Evolutionary conservation across 2,888 invertebrate genomes (phyloP).

Genomic region (Criorhina ranunculi): DNA sequence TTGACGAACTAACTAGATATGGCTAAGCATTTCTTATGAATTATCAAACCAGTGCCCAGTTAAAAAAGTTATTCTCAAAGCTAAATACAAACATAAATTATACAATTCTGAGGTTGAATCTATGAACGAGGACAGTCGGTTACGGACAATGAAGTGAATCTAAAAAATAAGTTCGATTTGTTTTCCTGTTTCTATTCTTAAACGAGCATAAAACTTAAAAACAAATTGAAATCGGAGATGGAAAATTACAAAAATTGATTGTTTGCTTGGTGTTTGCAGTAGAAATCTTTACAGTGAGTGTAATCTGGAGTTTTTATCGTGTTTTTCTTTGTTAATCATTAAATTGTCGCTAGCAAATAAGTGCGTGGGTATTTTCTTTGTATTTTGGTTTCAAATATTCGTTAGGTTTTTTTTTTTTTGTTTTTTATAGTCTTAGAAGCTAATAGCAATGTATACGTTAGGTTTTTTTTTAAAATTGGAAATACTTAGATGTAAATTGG

Average conservation of each 20-base stretch:
- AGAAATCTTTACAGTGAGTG: conserved; percentile 64
- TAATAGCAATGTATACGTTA: conserved; percentile 71
- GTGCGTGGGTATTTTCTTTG: conserved; percentile 71
- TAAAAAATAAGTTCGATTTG: neutral
- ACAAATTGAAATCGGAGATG: conserved; percentile 31
- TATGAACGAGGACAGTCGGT: conserved; percentile 17
- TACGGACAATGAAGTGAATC: conserved; percentile 11
- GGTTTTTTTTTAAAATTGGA: conserved; percentile 59
- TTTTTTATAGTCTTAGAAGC: conserved; percentile 50
- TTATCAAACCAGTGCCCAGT: too few species aligned
- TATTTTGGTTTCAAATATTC: conserved; percentile 68
- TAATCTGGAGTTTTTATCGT: conserved; percentile 49
- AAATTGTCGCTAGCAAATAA: conserved; percentile 60
- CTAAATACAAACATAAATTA: neutral
- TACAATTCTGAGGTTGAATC: neutral
- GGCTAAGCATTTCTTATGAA: too few species aligned
- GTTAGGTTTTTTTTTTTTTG: conserved; percentile 59
- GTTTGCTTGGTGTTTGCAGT: conserved; percentile 64
- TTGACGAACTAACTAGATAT: too few species aligned
- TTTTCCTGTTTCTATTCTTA: conserved; percentile 7
- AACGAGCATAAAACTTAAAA: conserved; percentile 26
- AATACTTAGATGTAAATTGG: conserved; percentile 96
- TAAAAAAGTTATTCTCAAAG: neutral
- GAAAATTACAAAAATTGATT: conserved; percentile 52
- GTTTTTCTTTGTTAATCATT: conserved; percentile 37